Percentiles rank a stretch among this genome's conserved stretches.
phyloP scores from a whole-genome alignment of 2,888 invertebrate genomes.

The Cosmopolites sordidus region DNA sequence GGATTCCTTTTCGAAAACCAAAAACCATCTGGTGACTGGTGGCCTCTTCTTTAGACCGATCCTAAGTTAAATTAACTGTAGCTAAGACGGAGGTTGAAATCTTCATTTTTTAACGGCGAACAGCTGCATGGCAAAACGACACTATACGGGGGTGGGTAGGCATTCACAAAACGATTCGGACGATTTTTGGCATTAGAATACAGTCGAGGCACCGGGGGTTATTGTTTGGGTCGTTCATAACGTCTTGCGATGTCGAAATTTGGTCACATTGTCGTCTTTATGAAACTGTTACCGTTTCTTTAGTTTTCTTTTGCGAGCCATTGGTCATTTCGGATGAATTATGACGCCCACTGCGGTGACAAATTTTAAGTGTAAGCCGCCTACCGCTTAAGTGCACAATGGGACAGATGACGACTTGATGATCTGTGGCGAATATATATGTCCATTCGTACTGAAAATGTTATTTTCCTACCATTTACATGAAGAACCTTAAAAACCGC shows the following conservation, averaged over 20 bases:
- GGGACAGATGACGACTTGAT: conserved; percentile 18
- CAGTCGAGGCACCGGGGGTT: conserved; percentile 11
- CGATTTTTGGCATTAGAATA: conserved; percentile 36
- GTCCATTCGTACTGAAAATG: too few species aligned
- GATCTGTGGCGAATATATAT: not conserved
- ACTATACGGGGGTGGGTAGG: conserved; percentile 47
- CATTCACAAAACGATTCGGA: conserved; percentile 50
- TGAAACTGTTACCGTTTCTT: conserved; percentile 36
- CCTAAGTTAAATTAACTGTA: conserved; percentile 50
- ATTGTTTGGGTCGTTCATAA: conserved; percentile 13
- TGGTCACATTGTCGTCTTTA: conserved; percentile 37
- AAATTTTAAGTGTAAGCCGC: conserved; percentile 33
- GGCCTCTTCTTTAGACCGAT: conserved; percentile 30
- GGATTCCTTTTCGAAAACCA: conserved; percentile 1
- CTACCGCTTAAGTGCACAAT: conserved; percentile 22
- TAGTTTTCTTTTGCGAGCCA: conserved; percentile 32
- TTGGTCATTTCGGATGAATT: conserved; percentile 38
- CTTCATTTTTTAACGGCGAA: conserved; percentile 48
- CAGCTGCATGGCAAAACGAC: conserved; percentile 40
- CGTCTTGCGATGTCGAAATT: conserved; percentile 20
- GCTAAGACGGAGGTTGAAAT: conserved; percentile 50
- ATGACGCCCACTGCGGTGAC: conserved; percentile 35
- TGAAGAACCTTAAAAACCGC: too few species aligned
- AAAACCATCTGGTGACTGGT: conserved; percentile 22
- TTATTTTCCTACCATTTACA: too few species aligned